Evolutionary conservation across 1,140 invertebrate species (phyloP), one percentile per base, ranked within the genome.

Genomic region (Euborellia annulipes): DNA sequence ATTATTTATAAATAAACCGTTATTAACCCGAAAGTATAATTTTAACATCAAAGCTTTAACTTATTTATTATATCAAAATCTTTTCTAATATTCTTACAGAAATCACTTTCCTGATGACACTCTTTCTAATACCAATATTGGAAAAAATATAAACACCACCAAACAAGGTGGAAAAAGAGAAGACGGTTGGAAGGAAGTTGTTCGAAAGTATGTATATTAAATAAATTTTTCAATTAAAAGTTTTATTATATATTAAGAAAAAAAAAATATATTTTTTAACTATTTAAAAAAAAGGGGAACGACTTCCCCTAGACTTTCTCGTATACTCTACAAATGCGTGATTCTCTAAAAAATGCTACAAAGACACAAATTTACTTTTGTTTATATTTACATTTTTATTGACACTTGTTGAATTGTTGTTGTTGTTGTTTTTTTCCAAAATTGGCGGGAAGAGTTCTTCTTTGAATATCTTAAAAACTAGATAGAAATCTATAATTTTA

Each of bases 161-260:
- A 85, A 84, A 55, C 79, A 82, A 58, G 68, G 66, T 51, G 64
- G 74, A 55, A 73, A 83, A 50, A 72, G 86, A 41, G 23, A 96
- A 54, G 91, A 95, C 60, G 91, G 90, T 6, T 97, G 92, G 92
- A 95, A 94, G 63, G 91, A 96, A 70, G 90, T 96, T 8, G 85
- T 90, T 6, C 68, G 91, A 58, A 93, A 85, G 65, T 85, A 61
- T 60, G 65, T 46, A 4, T n/a, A 38, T 23, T 17, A 23, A 9
- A 9, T 20, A 38, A 4, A 17, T 38, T 17, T 34, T 20, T 38
- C 4, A 38, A 38, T 16, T 45, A 9, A 18, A 38, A 8, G 37
- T 13, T 46, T 36, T 8, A 46, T 20, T 19, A 20, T 41, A 43
- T 30, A 32, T 30, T 16, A 8, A 8, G 30, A 8, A 8, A 8